Conservation (phyloP, 2,797 vertebrate genomes). For the Pagetopsis macropterus region DNA sequence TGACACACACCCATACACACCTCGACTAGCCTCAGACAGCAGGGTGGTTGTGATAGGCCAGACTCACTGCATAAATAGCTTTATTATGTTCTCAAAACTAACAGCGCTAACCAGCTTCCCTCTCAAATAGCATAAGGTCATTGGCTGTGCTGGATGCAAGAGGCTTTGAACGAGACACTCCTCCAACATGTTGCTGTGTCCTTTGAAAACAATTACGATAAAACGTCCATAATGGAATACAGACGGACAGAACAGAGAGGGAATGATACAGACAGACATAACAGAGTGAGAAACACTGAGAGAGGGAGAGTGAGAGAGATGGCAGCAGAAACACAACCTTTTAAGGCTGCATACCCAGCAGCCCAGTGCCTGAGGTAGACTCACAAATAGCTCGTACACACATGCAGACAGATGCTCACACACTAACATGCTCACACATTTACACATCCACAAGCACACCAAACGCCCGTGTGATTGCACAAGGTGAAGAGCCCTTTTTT, state of each 20-base stretch:
- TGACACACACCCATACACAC: conserved; percentile 62
- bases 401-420: conserved; percentile 67
- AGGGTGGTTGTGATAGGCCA: conserved; percentile 83
- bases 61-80: conserved; percentile 83
- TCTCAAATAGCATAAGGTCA: conserved; percentile 79
- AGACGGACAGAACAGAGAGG: conserved; percentile 44
- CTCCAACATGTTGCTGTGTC: conserved; percentile 49
- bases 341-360: conserved; percentile 86
- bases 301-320: conserved; percentile 50
- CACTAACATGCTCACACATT: conserved; percentile 25
- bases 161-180: conserved; percentile 57
- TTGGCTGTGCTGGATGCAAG: conserved; percentile 62
- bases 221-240: conserved; percentile 60
- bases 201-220: conserved; percentile 63
- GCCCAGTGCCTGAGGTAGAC: conserved; percentile 77
- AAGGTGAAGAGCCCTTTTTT: conserved; percentile 53
- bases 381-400: conserved; percentile 79
- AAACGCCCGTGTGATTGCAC: conserved; percentile 61
- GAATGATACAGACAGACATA: conserved; percentile 58
- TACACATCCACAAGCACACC: conserved; percentile 50
- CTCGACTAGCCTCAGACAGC: conserved; percentile 75
- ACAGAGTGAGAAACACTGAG: conserved; percentile 32
- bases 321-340: conserved; percentile 82
- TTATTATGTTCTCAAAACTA: conserved; percentile 84
- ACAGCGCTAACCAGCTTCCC: conserved; percentile 76